Conservation (phyloP, 2,888 invertebrate genomes). For the Watsonalla binaria region DNA sequence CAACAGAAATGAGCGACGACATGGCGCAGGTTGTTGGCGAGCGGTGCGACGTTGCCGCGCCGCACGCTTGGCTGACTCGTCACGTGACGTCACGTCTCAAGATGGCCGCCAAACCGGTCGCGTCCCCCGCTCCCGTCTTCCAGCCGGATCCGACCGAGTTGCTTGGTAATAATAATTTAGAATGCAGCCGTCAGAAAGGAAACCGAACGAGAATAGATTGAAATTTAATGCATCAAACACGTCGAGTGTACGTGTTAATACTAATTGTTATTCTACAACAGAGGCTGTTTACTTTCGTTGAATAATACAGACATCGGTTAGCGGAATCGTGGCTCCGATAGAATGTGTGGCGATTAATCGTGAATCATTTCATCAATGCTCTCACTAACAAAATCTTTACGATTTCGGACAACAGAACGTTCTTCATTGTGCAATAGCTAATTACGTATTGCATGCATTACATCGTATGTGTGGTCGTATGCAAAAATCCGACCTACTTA, state of each 20-base stretch:
- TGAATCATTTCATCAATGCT: slow-evolving; percentile 48
- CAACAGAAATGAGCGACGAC: slow-evolving; percentile 64
- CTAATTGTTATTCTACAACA: slow-evolving; percentile 71
- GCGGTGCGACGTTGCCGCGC: slow-evolving; percentile 66
- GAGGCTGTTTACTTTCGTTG: slow-evolving; percentile 75
- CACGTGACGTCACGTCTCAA: slow-evolving; percentile 79
- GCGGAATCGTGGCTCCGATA: slow-evolving; percentile 48
- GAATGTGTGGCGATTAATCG: slow-evolving; percentile 38
- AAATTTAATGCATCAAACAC: slow-evolving; percentile 70
- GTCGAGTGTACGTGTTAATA: slow-evolving; percentile 52
- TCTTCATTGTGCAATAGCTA: background rate
- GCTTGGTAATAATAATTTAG: slow-evolving; percentile 69
- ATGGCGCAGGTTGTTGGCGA: slow-evolving; percentile 34
- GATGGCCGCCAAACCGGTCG: slow-evolving; percentile 75
- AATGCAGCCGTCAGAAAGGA: slow-evolving; percentile 72
- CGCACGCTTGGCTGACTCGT: slow-evolving; percentile 72
- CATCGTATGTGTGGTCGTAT: no score
- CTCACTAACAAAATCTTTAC: slow-evolving; percentile 21
- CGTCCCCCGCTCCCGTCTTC: slow-evolving; percentile 58
- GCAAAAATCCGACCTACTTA: no score
- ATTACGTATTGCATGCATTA: no score
- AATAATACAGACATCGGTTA: slow-evolving; percentile 56
- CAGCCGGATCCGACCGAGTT: slow-evolving; percentile 68
- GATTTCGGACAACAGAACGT: background rate
- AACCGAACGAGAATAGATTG: slow-evolving; percentile 73